phyloP scores from a whole-genome alignment of 2,888 invertebrate species.

The Mythimna lalbum region DNA sequence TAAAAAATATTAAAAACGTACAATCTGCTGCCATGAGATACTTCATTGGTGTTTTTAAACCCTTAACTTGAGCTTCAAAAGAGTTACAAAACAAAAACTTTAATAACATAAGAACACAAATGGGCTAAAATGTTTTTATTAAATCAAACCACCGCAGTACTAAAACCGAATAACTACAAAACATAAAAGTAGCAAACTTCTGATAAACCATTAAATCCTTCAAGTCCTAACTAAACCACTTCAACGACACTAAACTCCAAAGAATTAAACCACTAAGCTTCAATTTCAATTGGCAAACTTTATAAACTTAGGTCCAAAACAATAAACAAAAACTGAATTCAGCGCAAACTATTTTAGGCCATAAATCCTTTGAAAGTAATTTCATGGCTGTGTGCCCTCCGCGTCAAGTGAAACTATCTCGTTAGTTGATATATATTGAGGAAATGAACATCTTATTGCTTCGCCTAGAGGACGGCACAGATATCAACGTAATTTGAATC shows the following conservation, averaged over 20 bases:
- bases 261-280: conserved; percentile 28
- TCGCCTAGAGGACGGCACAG: conserved; percentile 32
- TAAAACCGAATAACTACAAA: conserved; percentile 7
- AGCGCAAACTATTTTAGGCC: conserved; percentile 52
- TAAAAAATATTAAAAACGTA: too few relatives aligned
- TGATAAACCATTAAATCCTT: not conserved
- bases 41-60: too few relatives aligned
- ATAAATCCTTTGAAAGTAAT: conserved; percentile 60
- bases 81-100: too few relatives aligned
- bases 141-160: not conserved
- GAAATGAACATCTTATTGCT: conserved; percentile 58
- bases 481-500: conserved; percentile 52
- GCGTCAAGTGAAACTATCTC: conserved; percentile 56
- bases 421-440: conserved; percentile 58
- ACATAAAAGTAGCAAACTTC: conserved; percentile 14
- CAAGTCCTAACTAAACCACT: conserved; percentile 15
- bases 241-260: conserved; percentile 11
- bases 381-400: conserved; percentile 52
- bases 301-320: conserved; percentile 26
- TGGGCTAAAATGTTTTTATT: not conserved
- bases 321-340: conserved; percentile 51
- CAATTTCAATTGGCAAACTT: conserved; percentile 32
- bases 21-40: too few relatives aligned
- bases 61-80: too few relatives aligned
- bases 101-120: too few relatives aligned